phyloP scores from a whole-genome alignment of 2,888 invertebrate species.

The Dendrolimus houi region DNA sequence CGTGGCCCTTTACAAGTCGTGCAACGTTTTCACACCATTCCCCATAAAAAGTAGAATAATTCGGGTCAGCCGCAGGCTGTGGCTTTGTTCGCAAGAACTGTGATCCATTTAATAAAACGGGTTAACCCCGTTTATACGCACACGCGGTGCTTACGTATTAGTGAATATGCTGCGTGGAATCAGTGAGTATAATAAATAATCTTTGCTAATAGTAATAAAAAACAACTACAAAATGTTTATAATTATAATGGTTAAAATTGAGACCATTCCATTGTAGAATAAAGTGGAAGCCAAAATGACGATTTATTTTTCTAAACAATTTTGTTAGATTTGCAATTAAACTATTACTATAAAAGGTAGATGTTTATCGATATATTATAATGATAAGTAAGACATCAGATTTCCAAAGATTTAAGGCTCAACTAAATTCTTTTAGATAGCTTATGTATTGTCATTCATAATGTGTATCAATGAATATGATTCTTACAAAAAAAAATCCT shows the following conservation, averaged over 20 bases:
- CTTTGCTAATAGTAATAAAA: constrained; percentile 24
- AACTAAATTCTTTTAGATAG: constrained; percentile 61
- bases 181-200: constrained; percentile 1
- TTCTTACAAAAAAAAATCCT: no score
- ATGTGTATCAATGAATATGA: constrained; percentile 2
- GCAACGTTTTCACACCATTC: neutral
- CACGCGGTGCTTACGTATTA: constrained; percentile 6
- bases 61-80: neutral
- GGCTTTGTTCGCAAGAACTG: neutral
- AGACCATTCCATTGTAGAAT: constrained; percentile 71
- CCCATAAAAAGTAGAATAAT: neutral
- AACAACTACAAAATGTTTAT: constrained; percentile 30
- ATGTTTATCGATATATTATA: constrained; percentile 64
- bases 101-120: neutral
- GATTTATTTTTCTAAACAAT: constrained; percentile 74
- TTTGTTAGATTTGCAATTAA: constrained; percentile 72
- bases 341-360: constrained; percentile 59
- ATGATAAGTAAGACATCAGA: constrained; percentile 54
- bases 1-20: neutral
- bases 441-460: constrained; percentile 35
- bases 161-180: constrained; percentile 9
- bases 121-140: neutral
- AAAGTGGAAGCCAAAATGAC: constrained; percentile 72
- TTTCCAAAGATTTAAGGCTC: constrained; percentile 73
- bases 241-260: constrained; percentile 58